Conservation (phyloP, 53 echinoderm and acorn worm species). For the Stichopus horrens region DNA sequence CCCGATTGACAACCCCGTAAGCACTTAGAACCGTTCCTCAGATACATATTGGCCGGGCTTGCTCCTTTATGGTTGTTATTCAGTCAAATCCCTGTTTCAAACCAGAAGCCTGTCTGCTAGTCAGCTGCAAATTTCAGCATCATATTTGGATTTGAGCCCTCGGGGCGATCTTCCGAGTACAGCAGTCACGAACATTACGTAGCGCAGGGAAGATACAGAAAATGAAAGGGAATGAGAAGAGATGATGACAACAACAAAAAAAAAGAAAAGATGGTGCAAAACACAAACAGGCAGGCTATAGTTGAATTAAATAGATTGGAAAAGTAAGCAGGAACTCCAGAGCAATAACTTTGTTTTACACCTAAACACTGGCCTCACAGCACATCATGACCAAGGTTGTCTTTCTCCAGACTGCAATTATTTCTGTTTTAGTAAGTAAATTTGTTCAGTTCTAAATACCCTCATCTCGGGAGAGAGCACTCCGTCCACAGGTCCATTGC, state of each 20-base stretch:
- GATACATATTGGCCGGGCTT: background rate
- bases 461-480: background rate
- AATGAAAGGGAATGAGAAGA: background rate
- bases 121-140: background rate
- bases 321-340: background rate
- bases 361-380: background rate
- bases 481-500: background rate
- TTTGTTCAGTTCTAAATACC: background rate
- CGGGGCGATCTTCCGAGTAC: background rate
- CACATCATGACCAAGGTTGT: background rate
- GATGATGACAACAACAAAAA: background rate
- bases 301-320: background rate
- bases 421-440: background rate
- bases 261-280: background rate
- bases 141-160: background rate
- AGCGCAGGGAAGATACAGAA: background rate
- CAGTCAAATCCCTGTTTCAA: background rate
- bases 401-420: background rate
- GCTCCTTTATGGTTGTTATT: background rate
- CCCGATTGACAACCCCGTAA: background rate
- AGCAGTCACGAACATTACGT: background rate
- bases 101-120: background rate
- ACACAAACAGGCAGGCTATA: background rate
- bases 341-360: background rate
- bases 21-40: background rate